Conservation (phyloP, 2,888 invertebrate species). For the Drosophila paramelanica region DNA sequence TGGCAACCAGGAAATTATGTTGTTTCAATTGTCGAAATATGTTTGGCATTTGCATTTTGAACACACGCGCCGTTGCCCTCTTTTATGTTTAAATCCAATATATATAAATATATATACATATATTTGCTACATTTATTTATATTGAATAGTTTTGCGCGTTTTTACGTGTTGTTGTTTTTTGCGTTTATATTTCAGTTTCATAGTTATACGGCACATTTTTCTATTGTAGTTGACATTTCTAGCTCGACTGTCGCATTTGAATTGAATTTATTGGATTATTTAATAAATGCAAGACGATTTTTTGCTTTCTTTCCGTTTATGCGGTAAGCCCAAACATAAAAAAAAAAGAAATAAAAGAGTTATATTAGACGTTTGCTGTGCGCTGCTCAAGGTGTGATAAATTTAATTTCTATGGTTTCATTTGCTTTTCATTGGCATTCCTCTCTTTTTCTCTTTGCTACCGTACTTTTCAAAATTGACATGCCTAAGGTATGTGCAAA, state of each 20-base stretch:
- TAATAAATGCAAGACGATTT: conserved; percentile 50
- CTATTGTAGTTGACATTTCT: conserved; percentile 46
- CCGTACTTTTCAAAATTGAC: conserved; percentile 74
- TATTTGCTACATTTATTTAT: conserved; percentile 31
- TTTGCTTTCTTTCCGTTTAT: conserved; percentile 35
- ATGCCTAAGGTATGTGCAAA: conserved; percentile 37
- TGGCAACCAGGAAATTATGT: conserved; percentile 70
- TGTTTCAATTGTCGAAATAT: conserved; percentile 65
- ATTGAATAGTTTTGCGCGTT: conserved; percentile 55
- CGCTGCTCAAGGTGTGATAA: conserved; percentile 77
- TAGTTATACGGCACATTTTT: conserved; percentile 62
- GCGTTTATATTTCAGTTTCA: conserved; percentile 61
- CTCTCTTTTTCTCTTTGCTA: conserved; percentile 46
- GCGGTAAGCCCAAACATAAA: conserved; percentile 54
- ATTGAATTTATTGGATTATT: conserved; percentile 55
- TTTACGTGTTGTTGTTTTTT: conserved; percentile 54
- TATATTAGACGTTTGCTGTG: conserved; percentile 63
- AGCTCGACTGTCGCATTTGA: conserved; percentile 24
- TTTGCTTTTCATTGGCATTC: conserved; percentile 76
- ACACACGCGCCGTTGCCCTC: conserved; percentile 40
- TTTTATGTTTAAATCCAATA: conserved; percentile 30
- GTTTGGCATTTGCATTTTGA: conserved; percentile 73
- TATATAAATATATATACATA: conserved; percentile 3
- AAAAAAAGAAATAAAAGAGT: conserved; percentile 63
- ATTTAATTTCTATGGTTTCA: conserved; percentile 79